A percentile compares a stretch with the other conserved stretches of the same genome.
Evolutionary conservation across 30 jellyfish, hydroid and myxozoan species (phyloP).

Genomic region (Hydractinia symbiolongicarpus): DNA sequence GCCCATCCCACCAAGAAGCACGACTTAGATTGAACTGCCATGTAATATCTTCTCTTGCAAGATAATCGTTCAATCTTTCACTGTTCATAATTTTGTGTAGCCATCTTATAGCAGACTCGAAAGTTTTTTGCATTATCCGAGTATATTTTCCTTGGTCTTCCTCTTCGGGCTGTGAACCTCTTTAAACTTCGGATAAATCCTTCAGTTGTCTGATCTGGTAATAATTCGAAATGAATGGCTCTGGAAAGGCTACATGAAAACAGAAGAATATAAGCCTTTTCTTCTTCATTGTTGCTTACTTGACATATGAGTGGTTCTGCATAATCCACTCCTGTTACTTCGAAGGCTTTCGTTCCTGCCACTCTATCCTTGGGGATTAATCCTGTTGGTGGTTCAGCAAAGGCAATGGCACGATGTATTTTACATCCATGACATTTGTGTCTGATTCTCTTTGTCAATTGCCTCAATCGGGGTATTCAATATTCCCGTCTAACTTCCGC

Average conservation of each 20-base stretch:
- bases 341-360: slow-evolving; percentile 34
- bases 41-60: slow-evolving; percentile 38
- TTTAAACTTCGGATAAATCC: slow-evolving; percentile 43
- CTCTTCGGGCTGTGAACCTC: slow-evolving; percentile 51
- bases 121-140: slow-evolving; percentile 52
- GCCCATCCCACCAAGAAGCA: slow-evolving; percentile 83
- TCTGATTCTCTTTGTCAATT: slow-evolving; percentile 29
- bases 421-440: slow-evolving; percentile 56
- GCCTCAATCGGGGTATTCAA: slow-evolving; percentile 58
- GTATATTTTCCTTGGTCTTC: slow-evolving; percentile 48
- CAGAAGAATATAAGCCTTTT: slow-evolving; percentile 57
- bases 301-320: slow-evolving; percentile 49
- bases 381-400: slow-evolving; percentile 43
- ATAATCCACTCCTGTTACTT: slow-evolving; percentile 42
- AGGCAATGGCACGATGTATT: slow-evolving; percentile 39
- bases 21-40: slow-evolving; percentile 70
- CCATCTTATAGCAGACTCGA: slow-evolving; percentile 48
- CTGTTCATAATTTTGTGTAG: slow-evolving; percentile 36
- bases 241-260: slow-evolving; percentile 50
- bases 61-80: slow-evolving; percentile 40
- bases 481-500: slow-evolving; percentile 20
- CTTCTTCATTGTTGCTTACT: slow-evolving; percentile 23
- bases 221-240: slow-evolving; percentile 47
- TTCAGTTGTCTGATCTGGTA: slow-evolving; percentile 35
- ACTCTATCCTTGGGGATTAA: slow-evolving; percentile 47